phyloP scores from a whole-genome alignment of 1,140 invertebrate genomes.

The Thalassaphorura encarpata region DNA sequence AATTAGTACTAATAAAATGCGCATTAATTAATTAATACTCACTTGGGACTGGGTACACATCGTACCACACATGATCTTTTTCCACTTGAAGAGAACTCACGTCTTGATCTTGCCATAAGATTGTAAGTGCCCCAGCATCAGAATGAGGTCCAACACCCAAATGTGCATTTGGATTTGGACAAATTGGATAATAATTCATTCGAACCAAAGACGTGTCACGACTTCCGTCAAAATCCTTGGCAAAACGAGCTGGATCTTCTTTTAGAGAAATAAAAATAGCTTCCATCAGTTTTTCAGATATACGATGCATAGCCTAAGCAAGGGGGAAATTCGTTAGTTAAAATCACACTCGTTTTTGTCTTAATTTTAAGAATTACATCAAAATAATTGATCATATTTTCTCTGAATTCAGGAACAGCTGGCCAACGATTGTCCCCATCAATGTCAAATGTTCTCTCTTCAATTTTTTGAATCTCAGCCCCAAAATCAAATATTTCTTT shows the following conservation, averaged over 20 bases:
- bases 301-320: constrained; percentile 2
- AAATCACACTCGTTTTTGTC: not conserved
- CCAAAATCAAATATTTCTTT: constrained; percentile 23
- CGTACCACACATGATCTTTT: constrained; percentile 13
- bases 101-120: constrained; percentile 10
- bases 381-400: constrained; percentile 1
- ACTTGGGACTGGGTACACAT: constrained; percentile 19
- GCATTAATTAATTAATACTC: not conserved
- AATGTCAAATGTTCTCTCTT: not conserved
- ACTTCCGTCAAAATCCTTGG: constrained; percentile 10
- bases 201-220: constrained; percentile 10
- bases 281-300: constrained; percentile 6
- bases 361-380: not conserved
- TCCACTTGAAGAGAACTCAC: constrained; percentile 17
- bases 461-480: not conserved
- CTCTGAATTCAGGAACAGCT: constrained; percentile 14
- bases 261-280: constrained; percentile 13
- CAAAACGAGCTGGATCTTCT: constrained; percentile 5
- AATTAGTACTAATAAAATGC: not conserved
- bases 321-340: not conserved
- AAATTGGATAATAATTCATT: constrained; percentile 20
- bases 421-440: constrained; percentile 24
- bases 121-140: constrained; percentile 7
- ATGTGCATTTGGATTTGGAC: constrained; percentile 2
- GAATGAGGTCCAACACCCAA: constrained; percentile 24